phyloP scores from a whole-genome alignment of 2,797 vertebrate genomes.

The Sebastes taczanowskii region DNA sequence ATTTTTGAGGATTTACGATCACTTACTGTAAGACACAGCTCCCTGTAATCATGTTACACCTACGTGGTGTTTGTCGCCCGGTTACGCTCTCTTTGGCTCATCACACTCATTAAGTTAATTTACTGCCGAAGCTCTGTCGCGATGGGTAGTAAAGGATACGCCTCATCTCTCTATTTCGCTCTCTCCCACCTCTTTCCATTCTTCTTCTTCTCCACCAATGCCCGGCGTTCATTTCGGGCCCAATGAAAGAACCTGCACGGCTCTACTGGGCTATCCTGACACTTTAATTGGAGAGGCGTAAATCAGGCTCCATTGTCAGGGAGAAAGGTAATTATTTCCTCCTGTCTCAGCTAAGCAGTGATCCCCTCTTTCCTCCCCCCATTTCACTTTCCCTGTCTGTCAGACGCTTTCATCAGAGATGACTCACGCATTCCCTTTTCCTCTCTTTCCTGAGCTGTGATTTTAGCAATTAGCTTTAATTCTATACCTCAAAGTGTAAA shows the following conservation, averaged over 20 bases:
- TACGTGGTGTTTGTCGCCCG: background rate
- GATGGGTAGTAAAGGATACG: constrained; percentile 37
- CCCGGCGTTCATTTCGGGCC: constrained; percentile 21
- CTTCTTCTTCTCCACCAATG: constrained; percentile 20
- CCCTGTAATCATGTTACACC: constrained; percentile 16
- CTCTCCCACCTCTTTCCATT: constrained; percentile 34
- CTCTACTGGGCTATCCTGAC: constrained; percentile 58
- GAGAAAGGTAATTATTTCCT: constrained; percentile 75
- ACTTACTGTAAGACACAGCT: background rate
- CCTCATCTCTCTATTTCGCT: constrained; percentile 47
- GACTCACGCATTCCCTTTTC: background rate
- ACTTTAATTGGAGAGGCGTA: constrained; percentile 77
- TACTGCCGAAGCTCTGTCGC: constrained; percentile 24
- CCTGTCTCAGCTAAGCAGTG: constrained; percentile 52
- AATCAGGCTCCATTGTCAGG: constrained; percentile 69
- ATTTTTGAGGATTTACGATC: background rate
- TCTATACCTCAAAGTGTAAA: constrained; percentile 25
- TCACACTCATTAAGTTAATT: constrained; percentile 53
- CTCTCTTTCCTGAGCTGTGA: background rate
- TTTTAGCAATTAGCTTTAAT: constrained; percentile 8
- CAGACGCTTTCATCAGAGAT: constrained; percentile 25
- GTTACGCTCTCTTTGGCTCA: background rate
- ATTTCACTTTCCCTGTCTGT: constrained; percentile 10
- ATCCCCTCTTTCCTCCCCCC: background rate
- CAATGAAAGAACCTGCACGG: constrained; percentile 36